phyloP scores from a whole-genome alignment of 37 sponge, comb jelly and placozoan genomes.

The Mnemiopsis leidyi region DNA sequence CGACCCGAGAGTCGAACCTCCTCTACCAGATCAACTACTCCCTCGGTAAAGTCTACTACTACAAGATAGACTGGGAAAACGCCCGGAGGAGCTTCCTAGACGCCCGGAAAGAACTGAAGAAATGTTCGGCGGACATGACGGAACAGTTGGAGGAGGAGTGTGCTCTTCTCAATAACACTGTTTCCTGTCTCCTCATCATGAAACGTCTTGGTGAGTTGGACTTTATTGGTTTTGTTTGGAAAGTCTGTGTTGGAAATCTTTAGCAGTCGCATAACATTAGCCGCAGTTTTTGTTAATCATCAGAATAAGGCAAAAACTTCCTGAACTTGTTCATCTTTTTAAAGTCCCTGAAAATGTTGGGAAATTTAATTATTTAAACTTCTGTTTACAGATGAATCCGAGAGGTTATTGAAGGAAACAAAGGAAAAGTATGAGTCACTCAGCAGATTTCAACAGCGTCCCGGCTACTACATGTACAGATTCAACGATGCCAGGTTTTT shows the following conservation, averaged over 20 bases:
- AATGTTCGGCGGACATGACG: not conserved
- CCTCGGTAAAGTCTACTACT: constrained; percentile 63
- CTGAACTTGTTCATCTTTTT: too few relatives aligned
- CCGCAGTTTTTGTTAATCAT: too few relatives aligned
- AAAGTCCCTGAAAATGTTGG: too few relatives aligned
- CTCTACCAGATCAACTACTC: constrained; percentile 59
- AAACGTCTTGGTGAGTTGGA: constrained; percentile 54
- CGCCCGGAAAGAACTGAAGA: not conserved
- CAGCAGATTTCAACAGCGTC: not conserved
- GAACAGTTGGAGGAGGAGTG: constrained; percentile 50
- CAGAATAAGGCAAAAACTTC: too few relatives aligned
- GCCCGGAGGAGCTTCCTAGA: constrained; percentile 51
- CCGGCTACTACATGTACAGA: constrained; percentile 44
- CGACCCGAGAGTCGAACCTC: not conserved
- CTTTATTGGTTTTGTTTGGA: too few relatives aligned
- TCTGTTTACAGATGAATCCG: not conserved
- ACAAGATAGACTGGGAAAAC: constrained; percentile 53
- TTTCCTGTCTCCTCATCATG: not conserved
- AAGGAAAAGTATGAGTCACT: not conserved
- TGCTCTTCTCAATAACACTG: constrained; percentile 24
- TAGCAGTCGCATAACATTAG: too few relatives aligned
- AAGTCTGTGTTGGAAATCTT: too few relatives aligned
- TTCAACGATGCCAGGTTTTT: constrained; percentile 55
- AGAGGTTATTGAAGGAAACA: not conserved
- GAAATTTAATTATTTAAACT: not conserved